These are phyloP conservation scores for Whitmania pigra DNA, from an alignment of 1,140 invertebrate species.

Conservation along the genomic window DNA sequence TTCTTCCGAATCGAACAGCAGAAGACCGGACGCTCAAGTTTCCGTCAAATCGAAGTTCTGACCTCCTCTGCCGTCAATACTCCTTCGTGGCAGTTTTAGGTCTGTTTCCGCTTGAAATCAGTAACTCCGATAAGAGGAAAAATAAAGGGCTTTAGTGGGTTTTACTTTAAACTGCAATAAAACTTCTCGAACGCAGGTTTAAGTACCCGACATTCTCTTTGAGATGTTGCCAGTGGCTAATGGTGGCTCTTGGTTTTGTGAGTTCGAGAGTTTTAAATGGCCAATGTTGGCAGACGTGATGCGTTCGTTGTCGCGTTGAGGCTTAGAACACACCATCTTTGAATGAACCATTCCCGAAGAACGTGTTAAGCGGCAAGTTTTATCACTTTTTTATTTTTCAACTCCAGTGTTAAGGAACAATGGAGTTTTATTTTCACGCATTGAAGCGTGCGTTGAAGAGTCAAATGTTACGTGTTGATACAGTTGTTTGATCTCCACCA, in stretches of 20 bases:
- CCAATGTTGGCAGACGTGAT: background rate
- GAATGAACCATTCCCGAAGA: too few relatives aligned
- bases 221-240: background rate
- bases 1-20: background rate
- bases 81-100: constrained; percentile 21
- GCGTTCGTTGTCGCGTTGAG: too few relatives aligned
- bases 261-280: background rate
- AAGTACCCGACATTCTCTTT: background rate
- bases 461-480: background rate
- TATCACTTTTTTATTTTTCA: background rate
- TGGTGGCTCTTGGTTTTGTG: background rate
- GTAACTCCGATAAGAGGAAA: too few relatives aligned
- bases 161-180: constrained; percentile 14
- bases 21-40: background rate
- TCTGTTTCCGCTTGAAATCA: constrained; percentile 8
- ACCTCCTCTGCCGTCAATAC: constrained; percentile 21
- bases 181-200: background rate
- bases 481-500: background rate
- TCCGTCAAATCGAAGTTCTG: background rate
- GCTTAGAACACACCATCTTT: too few relatives aligned
- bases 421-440: background rate
- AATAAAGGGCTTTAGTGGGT: background rate
- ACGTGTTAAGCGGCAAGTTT: background rate
- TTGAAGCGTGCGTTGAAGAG: background rate
- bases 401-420: background rate